phyloP scores from a whole-genome alignment of 2,888 invertebrate genomes.

The Diloba caeruleocephala region DNA sequence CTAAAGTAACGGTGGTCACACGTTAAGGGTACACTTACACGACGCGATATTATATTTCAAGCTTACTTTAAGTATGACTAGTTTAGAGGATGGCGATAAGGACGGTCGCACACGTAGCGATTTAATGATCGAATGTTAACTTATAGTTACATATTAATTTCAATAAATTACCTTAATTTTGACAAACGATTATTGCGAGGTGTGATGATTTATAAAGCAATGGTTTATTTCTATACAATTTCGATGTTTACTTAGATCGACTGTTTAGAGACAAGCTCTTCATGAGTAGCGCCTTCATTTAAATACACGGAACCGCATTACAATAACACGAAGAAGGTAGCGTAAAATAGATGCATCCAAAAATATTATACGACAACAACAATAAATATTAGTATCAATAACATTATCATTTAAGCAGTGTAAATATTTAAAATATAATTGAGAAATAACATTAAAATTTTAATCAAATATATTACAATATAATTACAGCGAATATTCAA shows the following conservation, averaged over 20 bases:
- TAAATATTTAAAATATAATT: constrained; percentile 86
- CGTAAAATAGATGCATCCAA: constrained; percentile 86
- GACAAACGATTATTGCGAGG: constrained; percentile 83
- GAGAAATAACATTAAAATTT: constrained; percentile 79
- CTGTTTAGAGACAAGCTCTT: constrained; percentile 43
- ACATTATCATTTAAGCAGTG: constrained; percentile 86
- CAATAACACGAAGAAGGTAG: constrained; percentile 78
- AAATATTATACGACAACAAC: constrained; percentile 86
- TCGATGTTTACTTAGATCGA: constrained; percentile 59
- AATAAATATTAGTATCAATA: constrained; percentile 83
- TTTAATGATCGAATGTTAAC: constrained; percentile 77
- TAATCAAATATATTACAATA: constrained; percentile 75
- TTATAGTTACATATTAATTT: constrained; percentile 79
- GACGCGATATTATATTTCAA: constrained; percentile 74
- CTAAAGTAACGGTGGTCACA: constrained; percentile 63
- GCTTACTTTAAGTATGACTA: constrained; percentile 83
- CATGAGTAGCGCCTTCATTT: constrained; percentile 56
- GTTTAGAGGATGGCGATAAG: constrained; percentile 89
- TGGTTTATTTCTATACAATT: constrained; percentile 57
- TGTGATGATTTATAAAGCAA: constrained; percentile 72
- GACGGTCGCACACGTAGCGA: constrained; percentile 87
- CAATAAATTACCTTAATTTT: constrained; percentile 81
- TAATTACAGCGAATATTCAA: constrained; percentile 83
- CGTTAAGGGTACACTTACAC: constrained; percentile 68
- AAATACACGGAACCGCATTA: constrained; percentile 69